Evolutionary conservation across 2,888 invertebrate species (phyloP).

Genomic region (Hanleya hanleyi): DNA sequence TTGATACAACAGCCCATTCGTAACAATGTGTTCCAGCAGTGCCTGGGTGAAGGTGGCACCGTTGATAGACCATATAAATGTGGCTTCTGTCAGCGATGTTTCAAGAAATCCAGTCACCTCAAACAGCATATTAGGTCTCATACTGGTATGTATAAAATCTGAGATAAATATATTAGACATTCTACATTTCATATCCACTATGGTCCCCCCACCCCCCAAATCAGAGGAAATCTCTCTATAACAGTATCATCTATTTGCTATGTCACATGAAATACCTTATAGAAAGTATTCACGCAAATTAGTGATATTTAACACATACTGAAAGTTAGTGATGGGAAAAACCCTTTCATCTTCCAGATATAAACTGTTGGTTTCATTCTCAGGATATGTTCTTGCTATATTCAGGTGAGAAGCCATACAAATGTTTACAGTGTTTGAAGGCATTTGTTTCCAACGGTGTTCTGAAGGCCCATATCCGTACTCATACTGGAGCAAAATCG

Average conservation of each 20-base stretch:
- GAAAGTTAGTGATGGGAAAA: too few relatives aligned
- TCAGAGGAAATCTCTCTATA: too few relatives aligned
- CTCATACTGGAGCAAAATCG: constrained; percentile 76
- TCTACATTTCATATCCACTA: too few relatives aligned
- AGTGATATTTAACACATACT: too few relatives aligned
- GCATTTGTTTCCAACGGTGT: constrained; percentile 77
- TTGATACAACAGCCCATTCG: constrained; percentile 70
- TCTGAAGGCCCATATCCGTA: constrained; percentile 77
- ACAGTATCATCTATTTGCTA: too few relatives aligned
- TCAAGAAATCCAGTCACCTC: constrained; percentile 77
- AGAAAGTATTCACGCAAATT: too few relatives aligned
- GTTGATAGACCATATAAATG: constrained; percentile 74
- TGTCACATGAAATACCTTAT: too few relatives aligned
- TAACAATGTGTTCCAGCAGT: constrained; percentile 57
- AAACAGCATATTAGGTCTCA: constrained; percentile 76
- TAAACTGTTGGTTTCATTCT: too few relatives aligned
- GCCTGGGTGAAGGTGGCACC: constrained; percentile 59
- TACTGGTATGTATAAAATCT: constrained; percentile 66
- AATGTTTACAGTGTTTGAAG: constrained; percentile 71
- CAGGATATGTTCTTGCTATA: too few relatives aligned
- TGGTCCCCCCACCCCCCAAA: too few relatives aligned
- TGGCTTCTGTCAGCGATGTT: constrained; percentile 73
- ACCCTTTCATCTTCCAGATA: too few relatives aligned
- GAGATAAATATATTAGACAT: too few relatives aligned
- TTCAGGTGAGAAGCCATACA: constrained; percentile 74